Conservation (phyloP, 2,888 invertebrate genomes). For the Polymixis lichenea region DNA sequence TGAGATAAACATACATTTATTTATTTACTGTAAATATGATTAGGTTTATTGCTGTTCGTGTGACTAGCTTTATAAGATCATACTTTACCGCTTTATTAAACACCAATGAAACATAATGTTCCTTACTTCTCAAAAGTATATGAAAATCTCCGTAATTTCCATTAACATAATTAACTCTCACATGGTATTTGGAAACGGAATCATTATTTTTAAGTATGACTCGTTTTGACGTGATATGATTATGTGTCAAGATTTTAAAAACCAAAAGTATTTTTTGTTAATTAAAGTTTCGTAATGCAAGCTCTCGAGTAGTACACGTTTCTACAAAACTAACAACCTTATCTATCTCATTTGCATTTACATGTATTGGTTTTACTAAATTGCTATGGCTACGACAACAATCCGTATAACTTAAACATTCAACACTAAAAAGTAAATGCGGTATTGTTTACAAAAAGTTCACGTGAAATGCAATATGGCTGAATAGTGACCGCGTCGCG, state of each 20-base stretch:
- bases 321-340: slow-evolving; percentile 53
- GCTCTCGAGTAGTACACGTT: slow-evolving; percentile 45
- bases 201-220: slow-evolving; percentile 74
- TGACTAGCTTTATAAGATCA: slow-evolving; percentile 71
- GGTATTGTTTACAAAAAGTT: slow-evolving; percentile 85
- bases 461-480: slow-evolving; percentile 86
- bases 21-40: slow-evolving; percentile 74
- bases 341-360: slow-evolving; percentile 63
- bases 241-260: slow-evolving; percentile 61
- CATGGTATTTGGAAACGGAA: slow-evolving; percentile 71
- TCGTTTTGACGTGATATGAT: slow-evolving; percentile 74
- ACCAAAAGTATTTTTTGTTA: slow-evolving; percentile 57
- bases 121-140: slow-evolving; percentile 58
- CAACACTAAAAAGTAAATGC: slow-evolving; percentile 77
- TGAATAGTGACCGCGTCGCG: slow-evolving; percentile 87
- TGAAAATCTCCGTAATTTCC: slow-evolving; percentile 69
- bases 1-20: slow-evolving; percentile 71
- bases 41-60: slow-evolving; percentile 66
- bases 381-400: slow-evolving; percentile 59
- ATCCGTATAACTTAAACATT: slow-evolving; percentile 69
- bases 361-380: slow-evolving; percentile 61
- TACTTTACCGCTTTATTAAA: slow-evolving; percentile 75
- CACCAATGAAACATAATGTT: slow-evolving; percentile 67
- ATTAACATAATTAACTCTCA: slow-evolving; percentile 77
- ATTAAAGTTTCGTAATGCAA: slow-evolving; percentile 69